Conservation (phyloP, 1,140 invertebrate genomes). For the Caenorhabditis remanei region DNA sequence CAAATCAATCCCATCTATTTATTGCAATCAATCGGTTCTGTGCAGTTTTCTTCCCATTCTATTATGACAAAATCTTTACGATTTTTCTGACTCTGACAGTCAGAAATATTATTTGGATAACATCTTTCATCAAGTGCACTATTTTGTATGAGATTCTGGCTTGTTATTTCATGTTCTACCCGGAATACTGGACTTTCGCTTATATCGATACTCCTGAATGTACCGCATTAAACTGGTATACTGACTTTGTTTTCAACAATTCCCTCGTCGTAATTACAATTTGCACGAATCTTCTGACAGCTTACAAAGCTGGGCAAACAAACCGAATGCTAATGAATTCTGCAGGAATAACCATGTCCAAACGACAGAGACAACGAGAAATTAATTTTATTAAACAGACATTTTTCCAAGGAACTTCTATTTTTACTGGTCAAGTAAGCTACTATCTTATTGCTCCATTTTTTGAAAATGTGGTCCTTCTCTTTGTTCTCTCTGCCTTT, state of each 20-base stretch:
- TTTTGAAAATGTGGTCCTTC: neutral
- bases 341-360: neutral
- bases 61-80: no score
- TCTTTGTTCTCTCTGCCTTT: neutral
- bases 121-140: neutral
- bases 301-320: neutral
- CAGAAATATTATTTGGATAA: neutral
- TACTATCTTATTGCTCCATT: slow-evolving; percentile 5
- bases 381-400: slow-evolving; percentile 2
- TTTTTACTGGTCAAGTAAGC: neutral
- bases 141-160: neutral
- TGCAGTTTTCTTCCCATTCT: neutral
- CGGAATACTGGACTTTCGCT: neutral
- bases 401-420: slow-evolving; percentile 18
- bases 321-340: neutral
- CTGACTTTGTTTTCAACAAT: neutral
- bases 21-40: slow-evolving; percentile 10
- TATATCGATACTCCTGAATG: neutral
- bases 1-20: neutral
- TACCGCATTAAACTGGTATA: neutral
- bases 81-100: no score
- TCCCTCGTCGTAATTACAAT: neutral
- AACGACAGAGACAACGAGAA: slow-evolving; percentile 2
- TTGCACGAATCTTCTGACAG: neutral
- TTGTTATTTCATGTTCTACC: neutral